A percentile compares a stretch with the other conserved stretches of the same genome.
Conservation (phyloP, 2,113 vertebrate genomes). For the Erinaceus europaeus region DNA sequence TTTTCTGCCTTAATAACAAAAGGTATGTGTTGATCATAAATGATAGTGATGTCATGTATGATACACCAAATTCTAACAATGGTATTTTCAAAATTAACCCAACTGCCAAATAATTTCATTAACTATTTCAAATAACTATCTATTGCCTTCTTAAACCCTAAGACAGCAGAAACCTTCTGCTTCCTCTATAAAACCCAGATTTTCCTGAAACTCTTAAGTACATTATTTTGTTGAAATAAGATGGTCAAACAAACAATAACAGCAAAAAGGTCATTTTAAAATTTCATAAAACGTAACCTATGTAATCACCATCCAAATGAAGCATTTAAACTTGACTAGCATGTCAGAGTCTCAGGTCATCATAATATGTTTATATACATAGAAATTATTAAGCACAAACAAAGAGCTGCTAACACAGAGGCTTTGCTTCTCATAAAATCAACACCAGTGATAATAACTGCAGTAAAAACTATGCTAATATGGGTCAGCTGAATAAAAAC, state of each 20-base stretch:
- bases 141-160: no score
- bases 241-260: neutral
- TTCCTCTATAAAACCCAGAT: no score
- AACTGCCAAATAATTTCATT: no score
- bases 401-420: neutral
- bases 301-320: neutral
- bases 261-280: neutral
- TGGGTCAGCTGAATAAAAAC: neutral
- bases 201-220: no score
- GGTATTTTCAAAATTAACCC: no score
- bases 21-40: neutral
- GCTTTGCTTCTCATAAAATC: constrained; percentile 18
- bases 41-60: neutral
- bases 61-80: no score
- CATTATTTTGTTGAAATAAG: no score
- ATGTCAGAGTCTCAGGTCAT: neutral
- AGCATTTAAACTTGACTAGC: neutral
- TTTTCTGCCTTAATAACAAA: neutral
- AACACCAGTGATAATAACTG: neutral
- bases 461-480: neutral
- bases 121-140: no score
- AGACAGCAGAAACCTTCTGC: no score
- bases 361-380: neutral
- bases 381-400: neutral
- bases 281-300: neutral